Evolutionary conservation across 2,888 invertebrate genomes (phyloP), one percentile per base, ranked within the genome.

Genomic region (Ischnus inquisitorius): DNA sequence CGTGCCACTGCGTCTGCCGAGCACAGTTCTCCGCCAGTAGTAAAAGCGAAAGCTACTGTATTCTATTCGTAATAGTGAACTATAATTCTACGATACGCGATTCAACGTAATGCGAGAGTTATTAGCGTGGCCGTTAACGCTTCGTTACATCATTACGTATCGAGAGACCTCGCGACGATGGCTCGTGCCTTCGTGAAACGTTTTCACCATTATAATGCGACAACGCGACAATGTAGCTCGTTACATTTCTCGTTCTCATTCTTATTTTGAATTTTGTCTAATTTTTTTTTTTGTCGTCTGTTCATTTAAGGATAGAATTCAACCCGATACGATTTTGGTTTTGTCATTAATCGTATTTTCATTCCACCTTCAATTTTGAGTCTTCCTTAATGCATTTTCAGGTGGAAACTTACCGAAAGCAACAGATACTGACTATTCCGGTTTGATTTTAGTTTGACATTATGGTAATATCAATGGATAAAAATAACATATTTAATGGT

Each of bases 71-170:
- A 39, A 65, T 28, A 60, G 60, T 78, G 19, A 34, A 41, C 34
- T 39, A 57, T 48, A 48, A 82, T 8, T 64, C 28, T 43, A 46
- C 72, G 83, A 76, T 79, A 69, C 79, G 62, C 81, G 81, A 79
- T 86, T 87, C 69, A 78, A 79, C 86, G 82, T 84, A 84, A 87
- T 84, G 82, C 34, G 34, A 80, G 77, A 80, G 67, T 87, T 84
- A 86, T 87, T 86, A 86, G 75, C 78, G 76, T 76, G 76, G 82
- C 82, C 76, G 76, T 83, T 68, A 77, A 83, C 83, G 83, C 71
- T 83, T 83, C 83, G 79, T 83, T 83, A 79, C 65, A 64, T 22
- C 39, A 72, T 79, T 71, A 79, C 43, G 46, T 10, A n/a, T 22
- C 28, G 54, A 64, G 68, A 48, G 60, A 68, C 5, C 14, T 14